Base-by-base conservation (phyloP, 2,113 vertebrate genomes). In the Trogon melanurus region DNA sequence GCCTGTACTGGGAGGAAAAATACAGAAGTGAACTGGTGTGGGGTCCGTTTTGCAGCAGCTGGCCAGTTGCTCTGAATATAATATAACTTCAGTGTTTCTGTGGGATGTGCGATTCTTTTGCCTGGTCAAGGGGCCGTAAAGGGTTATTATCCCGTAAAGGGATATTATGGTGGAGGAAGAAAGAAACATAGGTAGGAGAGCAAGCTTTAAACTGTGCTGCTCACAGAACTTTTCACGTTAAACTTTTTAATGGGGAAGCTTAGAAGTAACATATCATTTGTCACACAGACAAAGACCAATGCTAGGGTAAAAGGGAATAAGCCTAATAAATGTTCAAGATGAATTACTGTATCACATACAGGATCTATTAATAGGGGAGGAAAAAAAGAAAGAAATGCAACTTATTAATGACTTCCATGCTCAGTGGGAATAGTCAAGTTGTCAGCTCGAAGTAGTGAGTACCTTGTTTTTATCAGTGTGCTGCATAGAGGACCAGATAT, bases 381-480 rank as follows among this genome's bases (percentile, higher is more conserved):
- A 95, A 66, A 92, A 92, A 91, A 94, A 41, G 75, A 85, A 91
- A 74, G 23, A 69, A 95, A 50, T 53, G 71, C 62, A 88, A 73
- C 58, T 10, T 88, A 56, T 66, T 90, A 83, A 93, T 89, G 79
- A 73, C 56, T 94, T 89, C 64, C 29, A 12, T 64, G 13, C 81
- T 91, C 75, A 51, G 67, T 89, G 88, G 85, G 94, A 95, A 88
- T 95, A 93, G 91, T 94, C 60, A 70, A 90, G 62, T 48, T 93
- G 93, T 85, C 95, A 95, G 80, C 93, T 88, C 44, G 30, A n/a
- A 82, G 81, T 61, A 93, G 60, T 30, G 53, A 79, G 32, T 83
- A 30, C 82, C 50, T 82, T 94, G 87, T 76, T 96, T 94, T 94
- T 81, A 71, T 88, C 79, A 60, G 25, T 62, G 16, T 85, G 47